Evolutionary conservation across 2,113 vertebrate genomes (phyloP).

Genomic region (Acanthochromis polyacanthus): DNA sequence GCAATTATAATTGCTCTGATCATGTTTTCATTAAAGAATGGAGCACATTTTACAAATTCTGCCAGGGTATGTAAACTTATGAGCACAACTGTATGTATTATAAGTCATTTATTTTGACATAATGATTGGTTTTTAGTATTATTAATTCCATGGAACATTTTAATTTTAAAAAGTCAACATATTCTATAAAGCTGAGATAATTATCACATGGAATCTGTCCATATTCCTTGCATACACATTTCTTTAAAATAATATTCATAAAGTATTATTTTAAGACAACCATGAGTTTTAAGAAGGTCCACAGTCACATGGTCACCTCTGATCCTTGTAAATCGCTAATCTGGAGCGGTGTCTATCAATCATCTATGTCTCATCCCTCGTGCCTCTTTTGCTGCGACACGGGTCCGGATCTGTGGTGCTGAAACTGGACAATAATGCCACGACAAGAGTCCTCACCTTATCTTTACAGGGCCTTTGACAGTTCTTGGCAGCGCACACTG

Average conservation of each 20-base stretch:
- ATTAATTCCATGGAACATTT: too few relatives aligned
- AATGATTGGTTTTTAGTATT: too few relatives aligned
- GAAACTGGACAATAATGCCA: background rate
- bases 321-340: conserved; percentile 61
- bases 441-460: conserved; percentile 87
- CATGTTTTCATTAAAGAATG: too few relatives aligned
- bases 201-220: background rate
- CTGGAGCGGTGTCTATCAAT: conserved; percentile 41
- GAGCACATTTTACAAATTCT: too few relatives aligned
- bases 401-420: background rate
- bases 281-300: conserved; percentile 13
- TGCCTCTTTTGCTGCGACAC: conserved; percentile 19
- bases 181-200: background rate
- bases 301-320: conserved; percentile 23
- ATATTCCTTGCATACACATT: background rate
- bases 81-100: too few relatives aligned
- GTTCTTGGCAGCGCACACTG: conserved; percentile 95
- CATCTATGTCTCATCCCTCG: conserved; percentile 45
- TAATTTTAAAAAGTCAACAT: background rate
- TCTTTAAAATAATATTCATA: background rate
- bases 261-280: background rate
- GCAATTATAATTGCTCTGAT: too few relatives aligned
- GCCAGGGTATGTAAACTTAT: too few relatives aligned
- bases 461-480: conserved; percentile 98
- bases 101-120: too few relatives aligned